Evolutionary conservation across 2,113 vertebrate species (phyloP), one percentile per base, ranked within the genome.

Genomic region (Triplophysa siluroides): DNA sequence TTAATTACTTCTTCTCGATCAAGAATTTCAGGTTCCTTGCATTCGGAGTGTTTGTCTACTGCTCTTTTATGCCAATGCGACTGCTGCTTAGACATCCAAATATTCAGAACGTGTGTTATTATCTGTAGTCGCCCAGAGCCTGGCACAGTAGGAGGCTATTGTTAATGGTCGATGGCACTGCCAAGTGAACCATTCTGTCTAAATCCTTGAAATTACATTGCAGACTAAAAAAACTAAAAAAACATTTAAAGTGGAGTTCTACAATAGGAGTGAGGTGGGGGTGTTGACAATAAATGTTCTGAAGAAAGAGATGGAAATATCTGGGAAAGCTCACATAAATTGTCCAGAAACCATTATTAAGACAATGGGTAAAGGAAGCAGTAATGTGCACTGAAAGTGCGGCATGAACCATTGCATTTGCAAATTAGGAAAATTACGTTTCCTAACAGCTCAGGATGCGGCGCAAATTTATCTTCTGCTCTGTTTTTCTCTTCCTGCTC

Each of bases 281-380:
- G 69, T 58, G 19, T 58, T 21, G 64, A 84, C 21, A 80, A 79
- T 80, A 83, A 77, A 81, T 73, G 52, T 79, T 79, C 33, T 61
- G 60, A 14, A 65, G 67, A 67, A 66, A 76, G 76, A 72, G 72
- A 81, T 81, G 60, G 73, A 82, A 81, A 82, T 80, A 78, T 82
- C 72, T 81, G 24, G 52, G 78, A 63, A 76, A 12, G 56, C 50
- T 68, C 69, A 70, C 72, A 81, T 81, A 78, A 76, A 83, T 81
- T 83, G 56, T 50, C 47, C 79, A 67, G 67, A 73, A 79, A 61
- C 77, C 80, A 82, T 82, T 81, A 87, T 79, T 85, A 83, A 83
- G 65, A 80, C 72, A 80, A 84, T 86, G 47, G 79, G 69, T 80
- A 79, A 79, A 81, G 41, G 61, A 69, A 67, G 83, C 66, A 73